Evolutionary conservation across 2,113 vertebrate genomes (phyloP).

Genomic region (Raja brachyura): DNA sequence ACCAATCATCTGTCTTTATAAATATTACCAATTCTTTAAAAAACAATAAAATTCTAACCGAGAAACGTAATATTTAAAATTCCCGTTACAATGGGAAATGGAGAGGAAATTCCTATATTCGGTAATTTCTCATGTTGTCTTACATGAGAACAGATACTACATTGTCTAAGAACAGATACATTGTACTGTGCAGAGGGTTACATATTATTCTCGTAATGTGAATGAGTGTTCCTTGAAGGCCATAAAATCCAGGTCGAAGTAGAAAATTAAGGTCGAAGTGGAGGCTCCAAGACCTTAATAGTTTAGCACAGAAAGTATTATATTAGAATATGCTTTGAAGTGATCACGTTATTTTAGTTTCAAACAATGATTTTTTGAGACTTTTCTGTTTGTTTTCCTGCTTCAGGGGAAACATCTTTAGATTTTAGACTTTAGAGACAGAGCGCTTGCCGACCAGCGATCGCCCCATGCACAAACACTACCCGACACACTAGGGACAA

Average conservation of each 20-base stretch:
- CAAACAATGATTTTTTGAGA: neutral
- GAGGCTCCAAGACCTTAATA: neutral
- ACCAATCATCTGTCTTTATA: neutral
- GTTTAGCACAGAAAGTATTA: neutral
- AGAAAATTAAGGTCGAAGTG: neutral
- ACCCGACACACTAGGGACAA: too few species aligned
- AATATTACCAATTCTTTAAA: neutral
- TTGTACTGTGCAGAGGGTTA: neutral
- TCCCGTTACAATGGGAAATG: neutral
- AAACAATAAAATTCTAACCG: neutral
- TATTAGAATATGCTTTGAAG: neutral
- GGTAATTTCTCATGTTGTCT: neutral
- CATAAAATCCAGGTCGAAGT: neutral
- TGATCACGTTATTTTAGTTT: neutral
- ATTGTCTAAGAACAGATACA: neutral
- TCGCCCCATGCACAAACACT: too few species aligned
- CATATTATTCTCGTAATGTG: neutral
- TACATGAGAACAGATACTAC: neutral
- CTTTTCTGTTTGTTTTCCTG: neutral
- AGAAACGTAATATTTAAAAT: neutral
- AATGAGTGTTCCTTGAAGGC: neutral
- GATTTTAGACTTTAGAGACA: too few species aligned
- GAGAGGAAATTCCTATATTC: neutral
- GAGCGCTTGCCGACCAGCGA: too few species aligned
- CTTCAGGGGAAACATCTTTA: neutral